A percentile compares a stretch with the other conserved stretches of the same genome.
phyloP scores from a whole-genome alignment of 2,797 vertebrate species.

The Diplodus puntazzo region DNA sequence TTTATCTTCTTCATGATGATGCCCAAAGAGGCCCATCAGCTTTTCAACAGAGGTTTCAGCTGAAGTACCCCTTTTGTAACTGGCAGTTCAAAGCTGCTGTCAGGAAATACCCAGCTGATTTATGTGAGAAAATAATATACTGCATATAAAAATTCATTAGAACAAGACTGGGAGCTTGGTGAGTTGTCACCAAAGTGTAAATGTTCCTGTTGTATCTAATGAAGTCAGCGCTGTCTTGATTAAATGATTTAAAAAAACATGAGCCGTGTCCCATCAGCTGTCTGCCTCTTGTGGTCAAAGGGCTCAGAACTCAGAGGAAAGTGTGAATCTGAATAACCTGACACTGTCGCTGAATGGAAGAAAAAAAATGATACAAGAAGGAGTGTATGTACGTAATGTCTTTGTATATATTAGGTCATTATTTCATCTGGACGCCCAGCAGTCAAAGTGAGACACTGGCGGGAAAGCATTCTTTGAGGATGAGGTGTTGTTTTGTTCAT shows the following conservation, averaged over 20 bases:
- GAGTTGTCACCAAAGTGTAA: neutral
- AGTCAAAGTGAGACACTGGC: constrained; percentile 26
- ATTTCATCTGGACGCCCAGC: constrained; percentile 31
- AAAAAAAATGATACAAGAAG: neutral
- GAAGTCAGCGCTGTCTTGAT: neutral
- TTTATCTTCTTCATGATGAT: constrained; percentile 47
- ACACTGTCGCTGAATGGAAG: neutral
- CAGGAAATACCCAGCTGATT: neutral
- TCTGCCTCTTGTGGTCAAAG: neutral
- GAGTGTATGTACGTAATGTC: constrained; percentile 4
- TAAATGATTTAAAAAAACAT: neutral
- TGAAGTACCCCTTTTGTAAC: constrained; percentile 14
- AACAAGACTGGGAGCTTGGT: neutral
- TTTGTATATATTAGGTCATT: constrained; percentile 37
- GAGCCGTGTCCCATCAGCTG: neutral
- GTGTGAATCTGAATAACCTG: neutral
- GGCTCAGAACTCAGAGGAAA: neutral
- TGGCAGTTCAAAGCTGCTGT: constrained; percentile 19
- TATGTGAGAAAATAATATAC: constrained; percentile 1
- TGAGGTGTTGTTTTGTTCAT: constrained; percentile 33
- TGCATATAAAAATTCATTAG: neutral
- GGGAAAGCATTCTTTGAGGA: constrained; percentile 42
- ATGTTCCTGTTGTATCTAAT: neutral
- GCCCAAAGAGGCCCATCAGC: constrained; percentile 33
- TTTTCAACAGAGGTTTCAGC: constrained; percentile 21